Evolutionary conservation across 2,888 invertebrate genomes (phyloP), one percentile per base, ranked within the genome.

Genomic region (Tenthredo amoena): DNA sequence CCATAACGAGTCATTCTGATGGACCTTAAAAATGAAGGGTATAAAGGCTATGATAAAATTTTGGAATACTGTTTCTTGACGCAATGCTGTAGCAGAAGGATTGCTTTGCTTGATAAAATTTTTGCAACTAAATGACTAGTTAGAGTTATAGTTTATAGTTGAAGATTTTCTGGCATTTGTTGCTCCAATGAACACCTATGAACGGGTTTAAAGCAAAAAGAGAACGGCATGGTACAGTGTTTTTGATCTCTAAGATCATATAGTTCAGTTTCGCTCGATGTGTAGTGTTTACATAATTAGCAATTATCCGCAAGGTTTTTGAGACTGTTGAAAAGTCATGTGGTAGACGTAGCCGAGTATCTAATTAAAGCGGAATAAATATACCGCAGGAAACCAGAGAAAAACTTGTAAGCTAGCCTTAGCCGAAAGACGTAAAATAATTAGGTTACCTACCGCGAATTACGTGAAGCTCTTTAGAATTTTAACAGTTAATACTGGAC

Each of bases 241-340:
- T 81, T 21, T 40, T 40, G 10, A 62, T 81, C 62, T n/a, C 62
- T 50, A 34, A 37, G 40, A 62, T 62, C 37, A 81, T 18, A 47
- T 58, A 62, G 58, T 81, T 62, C 81, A 62, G 62, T 62, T 81
- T 62, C 58, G 62, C 40, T 81, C 62, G 15, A 81, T 81, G 81
- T 81, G 81, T 81, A 81, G 83, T 68, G 43, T 68, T 50, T 68
- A 68, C 68, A 62, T 71, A 68, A 83, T 68, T 83, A 83, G 50
- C 50, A 65, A 71, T 68, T 47, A 83, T 83, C 50, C 10, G 31
- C 47, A 71, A 34, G 71, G 47, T 83, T 71, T 82, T 58, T 12
- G n/a, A 68, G 15, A 83, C 68, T 50, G 68, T n/a, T 68, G 43
- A 10, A 83, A 5, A 83, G n/a, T 55, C 65, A 47, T 65, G 50